Evolutionary conservation across 1,140 invertebrate species (phyloP).

Genomic region (Drusus annulatus): DNA sequence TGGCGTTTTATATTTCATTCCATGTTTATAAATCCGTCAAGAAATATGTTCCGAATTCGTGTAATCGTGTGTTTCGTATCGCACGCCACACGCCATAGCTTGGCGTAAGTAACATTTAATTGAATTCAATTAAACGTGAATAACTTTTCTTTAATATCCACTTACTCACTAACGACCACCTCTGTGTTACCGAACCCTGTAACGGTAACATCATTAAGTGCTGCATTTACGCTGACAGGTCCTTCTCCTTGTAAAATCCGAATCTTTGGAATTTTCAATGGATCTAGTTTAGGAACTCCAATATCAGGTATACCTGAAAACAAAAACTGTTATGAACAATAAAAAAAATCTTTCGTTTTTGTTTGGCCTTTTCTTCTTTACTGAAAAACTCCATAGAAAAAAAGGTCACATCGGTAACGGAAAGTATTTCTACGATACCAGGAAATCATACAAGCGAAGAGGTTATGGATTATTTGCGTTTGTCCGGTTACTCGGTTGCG

Average conservation of each 20-base stretch:
- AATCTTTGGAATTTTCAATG: slow-evolving; percentile 76
- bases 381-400: background rate
- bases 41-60: too few species aligned
- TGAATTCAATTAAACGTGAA: too few species aligned
- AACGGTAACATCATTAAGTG: slow-evolving; percentile 76
- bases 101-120: too few species aligned
- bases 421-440: slow-evolving; percentile 5
- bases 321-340: background rate
- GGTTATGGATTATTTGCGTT: background rate
- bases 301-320: slow-evolving; percentile 72
- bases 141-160: slow-evolving; percentile 4
- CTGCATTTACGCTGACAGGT: slow-evolving; percentile 79
- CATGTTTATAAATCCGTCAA: too few species aligned
- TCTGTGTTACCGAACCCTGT: slow-evolving; percentile 76
- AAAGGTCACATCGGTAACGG: background rate
- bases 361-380: background rate
- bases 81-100: too few species aligned
- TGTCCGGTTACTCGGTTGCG: too few species aligned
- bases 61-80: too few species aligned
- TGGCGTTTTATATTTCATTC: too few species aligned
- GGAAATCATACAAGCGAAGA: background rate
- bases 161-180: slow-evolving; percentile 76
- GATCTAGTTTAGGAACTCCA: slow-evolving; percentile 75
- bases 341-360: background rate
- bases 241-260: slow-evolving; percentile 78